Evolutionary conservation across 1,140 invertebrate species (phyloP).

Genomic region (Atta texana): DNA sequence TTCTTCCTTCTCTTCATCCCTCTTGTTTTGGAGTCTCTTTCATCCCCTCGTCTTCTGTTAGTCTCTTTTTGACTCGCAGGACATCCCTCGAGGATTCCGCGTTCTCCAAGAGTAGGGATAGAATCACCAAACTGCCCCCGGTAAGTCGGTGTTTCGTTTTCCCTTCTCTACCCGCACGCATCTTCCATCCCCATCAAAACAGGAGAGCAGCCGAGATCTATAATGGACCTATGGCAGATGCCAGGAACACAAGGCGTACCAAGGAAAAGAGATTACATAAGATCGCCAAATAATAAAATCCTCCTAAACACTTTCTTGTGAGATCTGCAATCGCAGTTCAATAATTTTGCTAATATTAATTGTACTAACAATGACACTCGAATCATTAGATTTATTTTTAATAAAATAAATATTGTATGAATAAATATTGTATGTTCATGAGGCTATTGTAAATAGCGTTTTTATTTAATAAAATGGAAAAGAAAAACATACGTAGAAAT

Average conservation of each 20-base stretch:
- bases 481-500: background rate
- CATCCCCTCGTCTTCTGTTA: constrained; percentile 53
- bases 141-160: constrained; percentile 29
- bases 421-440: too few relatives aligned
- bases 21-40: constrained; percentile 14
- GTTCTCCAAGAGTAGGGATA: constrained; percentile 21
- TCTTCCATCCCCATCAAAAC: background rate
- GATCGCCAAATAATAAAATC: background rate
- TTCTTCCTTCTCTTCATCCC: constrained; percentile 20
- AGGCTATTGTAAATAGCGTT: background rate
- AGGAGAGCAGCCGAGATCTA: constrained; percentile 33
- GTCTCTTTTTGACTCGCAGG: constrained; percentile 56
- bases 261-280: constrained; percentile 31
- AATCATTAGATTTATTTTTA: background rate
- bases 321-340: background rate
- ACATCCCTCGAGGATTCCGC: constrained; percentile 53
- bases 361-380: background rate
- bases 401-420: background rate
- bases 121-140: constrained; percentile 26
- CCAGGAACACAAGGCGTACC: background rate
- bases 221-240: constrained; percentile 14
- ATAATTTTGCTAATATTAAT: background rate
- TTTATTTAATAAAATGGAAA: background rate
- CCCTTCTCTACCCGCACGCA: background rate
- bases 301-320: background rate